Evolutionary conservation across 2,888 invertebrate genomes (phyloP), one percentile per base, ranked within the genome.

Genomic region (Proisotoma minuta): DNA sequence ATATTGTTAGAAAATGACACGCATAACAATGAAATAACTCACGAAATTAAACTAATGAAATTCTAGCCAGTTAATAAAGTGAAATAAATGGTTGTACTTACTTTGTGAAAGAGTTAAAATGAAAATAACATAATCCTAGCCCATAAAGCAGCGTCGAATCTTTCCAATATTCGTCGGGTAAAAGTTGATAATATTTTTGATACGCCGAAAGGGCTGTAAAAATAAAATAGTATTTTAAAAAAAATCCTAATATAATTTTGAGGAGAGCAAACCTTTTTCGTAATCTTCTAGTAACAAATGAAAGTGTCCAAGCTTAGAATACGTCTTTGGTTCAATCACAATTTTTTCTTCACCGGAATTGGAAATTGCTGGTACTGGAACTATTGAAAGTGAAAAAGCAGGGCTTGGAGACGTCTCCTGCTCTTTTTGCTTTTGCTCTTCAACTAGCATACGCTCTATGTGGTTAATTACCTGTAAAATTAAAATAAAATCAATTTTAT

Each of bases 291-390:
- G 81, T 1, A 98, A 82, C 29, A 98, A 83, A 79, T 96, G 92
- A 75, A 97, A 89, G 81, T 98, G 97, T 1, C 98, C 98, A 59
- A 98, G 81, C 80, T 95, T 93, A 76, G 94, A 92, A 79, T 89
- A 96, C 1, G 95, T 91, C 78, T 90, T 88, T 1, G 91, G 89
- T 79, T 93, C 90, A 71, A 91, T 88, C 48, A 63, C 61, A 18
- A 69, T 60, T 39, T 56, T 56, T 29, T 61, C 57, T 52, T 66
- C 68, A 43, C 64, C 68, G 60, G 60, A 40, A 40, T 15, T 34
- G 8, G 34, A 34, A n/a, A n/a, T n/a, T n/a, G n/a, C n/a, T n/a
- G n/a, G n/a, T n/a, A n/a, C n/a, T 34, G 34, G 34, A 15, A 15
- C 15, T 15, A 34, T 34, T 34, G 63, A 58, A 56, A 63, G 51